phyloP scores from a whole-genome alignment of 1,140 invertebrate genomes.

The Halesus radiatus region DNA sequence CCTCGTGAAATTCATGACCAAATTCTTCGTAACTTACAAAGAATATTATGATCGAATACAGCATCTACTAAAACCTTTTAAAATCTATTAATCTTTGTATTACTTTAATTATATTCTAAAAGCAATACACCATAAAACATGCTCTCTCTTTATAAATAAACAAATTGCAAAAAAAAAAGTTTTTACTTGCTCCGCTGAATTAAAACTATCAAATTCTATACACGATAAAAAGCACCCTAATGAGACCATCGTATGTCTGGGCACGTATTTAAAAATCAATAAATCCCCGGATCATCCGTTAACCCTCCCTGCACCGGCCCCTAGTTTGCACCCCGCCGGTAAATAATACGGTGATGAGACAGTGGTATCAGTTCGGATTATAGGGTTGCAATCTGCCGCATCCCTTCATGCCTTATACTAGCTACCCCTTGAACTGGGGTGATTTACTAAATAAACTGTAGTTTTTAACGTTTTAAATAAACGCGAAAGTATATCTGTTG shows the following conservation, averaged over 20 bases:
- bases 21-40: no score
- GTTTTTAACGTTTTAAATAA: not conserved
- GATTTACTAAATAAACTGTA: constrained; percentile 40
- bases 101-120: no score
- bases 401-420: constrained; percentile 14
- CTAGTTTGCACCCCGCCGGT: constrained; percentile 27
- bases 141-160: no score
- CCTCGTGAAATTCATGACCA: no score
- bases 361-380: constrained; percentile 35
- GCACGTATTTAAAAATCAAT: constrained; percentile 36
- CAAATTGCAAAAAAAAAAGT: not conserved
- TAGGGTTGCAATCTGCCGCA: constrained; percentile 26
- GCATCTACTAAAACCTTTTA: no score
- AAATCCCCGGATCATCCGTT: constrained; percentile 6
- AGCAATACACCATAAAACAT: no score
- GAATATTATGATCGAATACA: no score
- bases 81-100: no score
- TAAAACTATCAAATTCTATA: not conserved
- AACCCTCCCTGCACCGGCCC: not conserved
- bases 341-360: constrained; percentile 33
- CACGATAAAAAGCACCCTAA: not conserved
- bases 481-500: no score
- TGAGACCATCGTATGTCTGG: not conserved
- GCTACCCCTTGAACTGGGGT: not conserved
- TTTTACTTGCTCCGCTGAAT: not conserved